Evolutionary conservation across 2,888 invertebrate genomes (phyloP).

Genomic region (Leptopilina syphax): DNA sequence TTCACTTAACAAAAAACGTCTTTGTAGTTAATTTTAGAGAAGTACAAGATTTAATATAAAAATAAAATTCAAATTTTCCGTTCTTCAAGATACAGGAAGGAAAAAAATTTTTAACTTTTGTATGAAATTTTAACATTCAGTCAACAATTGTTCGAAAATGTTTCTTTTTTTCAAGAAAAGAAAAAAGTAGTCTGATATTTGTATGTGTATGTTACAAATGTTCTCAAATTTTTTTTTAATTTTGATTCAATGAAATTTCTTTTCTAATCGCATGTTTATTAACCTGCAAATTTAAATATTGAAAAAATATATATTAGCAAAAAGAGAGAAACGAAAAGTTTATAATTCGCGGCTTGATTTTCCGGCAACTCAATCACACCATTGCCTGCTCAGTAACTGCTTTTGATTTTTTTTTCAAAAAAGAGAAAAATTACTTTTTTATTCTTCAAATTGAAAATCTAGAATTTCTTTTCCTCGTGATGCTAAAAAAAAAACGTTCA

Average conservation of each 20-base stretch:
- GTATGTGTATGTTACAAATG: neutral
- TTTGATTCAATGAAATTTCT: neutral
- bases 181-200: too few species aligned
- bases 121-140: too few species aligned
- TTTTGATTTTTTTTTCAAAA: neutral
- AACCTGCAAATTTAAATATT: neutral
- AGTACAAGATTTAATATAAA: neutral
- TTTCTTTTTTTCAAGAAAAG: neutral
- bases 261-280: conserved; percentile 15
- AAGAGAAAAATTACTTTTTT: neutral
- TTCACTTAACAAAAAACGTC: neutral
- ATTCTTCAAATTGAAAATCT: neutral
- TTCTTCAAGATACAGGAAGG: too few species aligned
- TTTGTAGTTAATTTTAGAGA: neutral
- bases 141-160: too few species aligned
- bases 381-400: conserved; percentile 25
- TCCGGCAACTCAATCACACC: neutral
- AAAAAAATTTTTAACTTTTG: too few species aligned
- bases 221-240: neutral
- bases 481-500: conserved; percentile 15
- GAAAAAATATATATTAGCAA: neutral
- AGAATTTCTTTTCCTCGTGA: conserved; percentile 19
- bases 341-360: too few species aligned
- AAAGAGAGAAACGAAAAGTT: too few species aligned
- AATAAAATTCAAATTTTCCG: too few species aligned